Evolutionary conservation across 2,797 vertebrate genomes (phyloP), one percentile per base, ranked within the genome.

Genomic region (Pseudochirops cupreus): DNA sequence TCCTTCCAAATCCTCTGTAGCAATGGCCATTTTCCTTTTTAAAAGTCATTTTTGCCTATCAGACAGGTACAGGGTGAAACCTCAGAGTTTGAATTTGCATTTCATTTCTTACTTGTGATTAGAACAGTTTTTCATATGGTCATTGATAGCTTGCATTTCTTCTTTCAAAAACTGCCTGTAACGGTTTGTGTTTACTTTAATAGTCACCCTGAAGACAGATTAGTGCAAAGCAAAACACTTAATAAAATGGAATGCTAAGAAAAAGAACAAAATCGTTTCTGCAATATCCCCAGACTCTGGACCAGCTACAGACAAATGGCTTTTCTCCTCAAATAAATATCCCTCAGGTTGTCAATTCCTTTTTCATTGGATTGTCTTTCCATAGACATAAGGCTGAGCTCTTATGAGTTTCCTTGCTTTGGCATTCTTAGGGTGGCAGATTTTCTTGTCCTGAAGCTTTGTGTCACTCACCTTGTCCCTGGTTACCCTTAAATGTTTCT

Each of bases 401-500:
- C 31, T 74, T 54, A 31, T 11, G 11, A 55, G 54, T 91, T 93
- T 94, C 94, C 39, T 93, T 33, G 24, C 3, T 1, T 91, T 52
- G 67, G 82, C 94, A 62, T 93, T 91, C 94, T 94, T 91, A 92
- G 21, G n/a, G 94, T 92, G 92, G 50, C 82, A 62, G 90, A 93
- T 56, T 59, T 89, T 93, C 82, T 87, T 18, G 92, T 94, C 54
- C 74, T 94, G 94, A 97, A 91, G 96, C 93, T 98, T 95, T 97
- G 95, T 95, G 92, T 96, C 82, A 97, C 95, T 97, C 91, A 94
- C 97, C 94, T 98, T 97, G 94, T 96, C 93, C 92, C 91, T 97
- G 96, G 96, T 97, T 93, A 98, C 94, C 89, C 92, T 95, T 96
- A 91, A 97, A 94, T 96, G 93, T 98, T 98, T 96, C 97, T 97